phyloP scores from a whole-genome alignment of 1,140 invertebrate species.

The Apis mellifera region DNA sequence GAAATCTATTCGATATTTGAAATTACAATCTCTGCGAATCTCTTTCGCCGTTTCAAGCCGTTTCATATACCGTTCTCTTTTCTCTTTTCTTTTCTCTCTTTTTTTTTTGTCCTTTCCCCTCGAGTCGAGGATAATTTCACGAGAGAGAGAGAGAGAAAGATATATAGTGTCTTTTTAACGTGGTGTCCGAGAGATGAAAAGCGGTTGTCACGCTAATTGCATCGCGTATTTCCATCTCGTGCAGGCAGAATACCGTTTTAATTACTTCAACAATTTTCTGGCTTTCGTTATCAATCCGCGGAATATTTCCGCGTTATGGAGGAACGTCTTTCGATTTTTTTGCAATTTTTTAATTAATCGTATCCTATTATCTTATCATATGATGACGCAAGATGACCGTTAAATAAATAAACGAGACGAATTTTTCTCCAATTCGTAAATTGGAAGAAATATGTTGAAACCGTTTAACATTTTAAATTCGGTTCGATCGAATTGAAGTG shows the following conservation, averaged over 20 bases:
- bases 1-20: background rate
- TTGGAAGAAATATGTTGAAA: no score
- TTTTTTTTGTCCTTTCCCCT: background rate
- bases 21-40: background rate
- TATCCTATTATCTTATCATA: background rate
- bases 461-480: no score
- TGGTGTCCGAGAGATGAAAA: background rate
- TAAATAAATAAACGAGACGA: background rate
- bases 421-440: background rate
- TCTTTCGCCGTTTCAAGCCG: background rate
- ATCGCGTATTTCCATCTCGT: background rate
- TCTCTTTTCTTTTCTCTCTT: background rate
- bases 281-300: background rate
- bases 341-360: background rate
- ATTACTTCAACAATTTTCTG: background rate
- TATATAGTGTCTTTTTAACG: background rate
- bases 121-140: constrained; percentile 8
- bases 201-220: constrained; percentile 16
- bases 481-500: no score
- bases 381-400: background rate
- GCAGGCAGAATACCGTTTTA: background rate
- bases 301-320: background rate
- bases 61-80: background rate
- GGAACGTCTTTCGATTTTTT: background rate
- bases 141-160: background rate